Percentiles rank a stretch among this genome's conserved stretches.
Evolutionary conservation across 2,888 invertebrate species (phyloP).

Genomic region (Apomyelois bistriatella): DNA sequence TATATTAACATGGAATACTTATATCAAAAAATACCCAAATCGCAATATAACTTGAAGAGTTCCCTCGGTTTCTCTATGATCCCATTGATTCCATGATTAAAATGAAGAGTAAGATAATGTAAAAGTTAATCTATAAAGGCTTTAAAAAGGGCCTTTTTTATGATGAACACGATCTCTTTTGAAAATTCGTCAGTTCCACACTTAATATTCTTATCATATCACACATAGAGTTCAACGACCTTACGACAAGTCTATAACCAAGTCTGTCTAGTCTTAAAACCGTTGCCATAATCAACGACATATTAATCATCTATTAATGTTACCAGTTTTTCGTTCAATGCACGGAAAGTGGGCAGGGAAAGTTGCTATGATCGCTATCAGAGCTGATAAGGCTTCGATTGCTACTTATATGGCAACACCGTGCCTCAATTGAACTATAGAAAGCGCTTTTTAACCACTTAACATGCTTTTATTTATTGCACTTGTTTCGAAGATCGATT

Average conservation of each 20-base stretch:
- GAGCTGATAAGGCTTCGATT: constrained; percentile 18
- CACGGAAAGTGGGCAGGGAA: constrained; percentile 13
- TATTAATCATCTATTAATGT: constrained; percentile 2
- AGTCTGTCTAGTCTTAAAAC: neutral
- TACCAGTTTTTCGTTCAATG: constrained; percentile 8
- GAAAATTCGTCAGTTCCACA: no score
- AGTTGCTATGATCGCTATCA: constrained; percentile 21
- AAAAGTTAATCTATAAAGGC: no score
- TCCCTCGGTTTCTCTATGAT: no score
- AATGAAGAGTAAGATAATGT: no score
- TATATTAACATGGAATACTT: no score
- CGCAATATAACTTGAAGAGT: no score
- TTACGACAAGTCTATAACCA: neutral
- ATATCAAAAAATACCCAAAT: no score
- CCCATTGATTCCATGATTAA: no score
- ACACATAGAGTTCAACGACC: neutral
- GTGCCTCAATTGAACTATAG: constrained; percentile 1
- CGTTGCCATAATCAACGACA: neutral
- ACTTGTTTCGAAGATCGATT: constrained; percentile 8
- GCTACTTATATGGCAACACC: constrained; percentile 4
- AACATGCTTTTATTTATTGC: constrained; percentile 13
- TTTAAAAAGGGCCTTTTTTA: no score
- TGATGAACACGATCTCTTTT: no score
- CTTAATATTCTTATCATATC: neutral
- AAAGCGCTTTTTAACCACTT: neutral